Percentiles rank a stretch among this genome's conserved stretches.
Evolutionary conservation across 2,113 vertebrate species (phyloP).

Genomic region (Eupsittula cactorum): DNA sequence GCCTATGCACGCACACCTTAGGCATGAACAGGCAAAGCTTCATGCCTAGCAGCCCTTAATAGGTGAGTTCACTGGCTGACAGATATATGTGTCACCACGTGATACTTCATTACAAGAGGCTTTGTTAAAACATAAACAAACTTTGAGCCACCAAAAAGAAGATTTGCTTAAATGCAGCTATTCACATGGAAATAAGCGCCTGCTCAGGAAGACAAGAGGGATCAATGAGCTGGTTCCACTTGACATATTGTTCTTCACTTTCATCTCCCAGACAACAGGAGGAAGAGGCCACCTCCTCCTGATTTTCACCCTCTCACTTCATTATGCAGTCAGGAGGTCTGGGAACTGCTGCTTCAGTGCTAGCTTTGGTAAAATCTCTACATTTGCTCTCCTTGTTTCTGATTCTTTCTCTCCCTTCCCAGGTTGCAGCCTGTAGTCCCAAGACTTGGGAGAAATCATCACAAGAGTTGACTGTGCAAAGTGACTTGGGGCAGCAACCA

Average conservation of each 20-base stretch:
- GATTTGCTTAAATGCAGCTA: neutral
- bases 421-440: neutral
- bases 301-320: neutral
- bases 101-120: neutral
- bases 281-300: neutral
- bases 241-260: neutral
- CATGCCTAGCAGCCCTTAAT: neutral
- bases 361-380: neutral
- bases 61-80: neutral
- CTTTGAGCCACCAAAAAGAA: accelerated
- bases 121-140: neutral
- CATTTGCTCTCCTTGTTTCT: neutral
- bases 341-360: neutral
- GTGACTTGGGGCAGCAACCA: neutral
- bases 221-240: neutral
- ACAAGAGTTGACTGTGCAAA: neutral
- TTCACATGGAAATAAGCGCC: neutral
- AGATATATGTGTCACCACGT: neutral
- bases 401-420: neutral
- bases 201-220: neutral
- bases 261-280: neutral
- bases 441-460: neutral
- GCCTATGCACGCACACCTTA: neutral
- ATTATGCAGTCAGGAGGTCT: neutral
- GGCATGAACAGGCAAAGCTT: slow-evolving; percentile 32